Conservation (phyloP, 2,797 vertebrate species). For the Discoglossus pictus region DNA sequence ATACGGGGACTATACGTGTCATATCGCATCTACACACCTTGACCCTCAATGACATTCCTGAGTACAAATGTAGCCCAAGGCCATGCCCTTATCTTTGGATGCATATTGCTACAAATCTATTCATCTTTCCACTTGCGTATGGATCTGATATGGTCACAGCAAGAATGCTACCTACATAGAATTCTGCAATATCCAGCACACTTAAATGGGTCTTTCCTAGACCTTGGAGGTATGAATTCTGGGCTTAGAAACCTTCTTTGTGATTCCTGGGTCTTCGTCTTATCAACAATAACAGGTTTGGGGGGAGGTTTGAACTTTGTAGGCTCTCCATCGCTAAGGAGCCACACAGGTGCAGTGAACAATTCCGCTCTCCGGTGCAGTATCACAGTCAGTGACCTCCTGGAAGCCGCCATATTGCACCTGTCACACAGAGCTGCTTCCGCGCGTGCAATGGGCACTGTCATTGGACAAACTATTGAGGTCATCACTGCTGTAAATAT, state of each 20-base stretch:
- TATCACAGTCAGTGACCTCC: accelerated
- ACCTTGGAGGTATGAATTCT: constrained; percentile 86
- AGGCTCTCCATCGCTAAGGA: constrained; percentile 58
- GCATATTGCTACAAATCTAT: constrained; percentile 87
- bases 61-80: constrained; percentile 88
- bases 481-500: no score
- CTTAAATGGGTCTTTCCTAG: constrained; percentile 78
- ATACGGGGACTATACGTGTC: constrained; percentile 89
- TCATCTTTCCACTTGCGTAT: constrained; percentile 73
- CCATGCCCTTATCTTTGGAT: constrained; percentile 84
- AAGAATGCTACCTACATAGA: constrained; percentile 90
- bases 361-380: background rate
- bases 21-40: constrained; percentile 94
- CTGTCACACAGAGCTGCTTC: accelerated
- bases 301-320: constrained; percentile 82
- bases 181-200: constrained; percentile 84
- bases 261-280: constrained; percentile 53
- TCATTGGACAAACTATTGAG: no score
- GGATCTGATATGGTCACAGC: constrained; percentile 81
- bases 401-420: constrained; percentile 52
- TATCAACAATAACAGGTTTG: constrained; percentile 85
- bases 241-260: constrained; percentile 82
- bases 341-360: constrained; percentile 56
- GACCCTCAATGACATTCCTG: constrained; percentile 85
- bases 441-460: no score